Percentiles rank a stretch among this genome's conserved stretches.
Evolutionary conservation across 2,888 invertebrate species (phyloP).

Genomic region (Eupeodes luniger): DNA sequence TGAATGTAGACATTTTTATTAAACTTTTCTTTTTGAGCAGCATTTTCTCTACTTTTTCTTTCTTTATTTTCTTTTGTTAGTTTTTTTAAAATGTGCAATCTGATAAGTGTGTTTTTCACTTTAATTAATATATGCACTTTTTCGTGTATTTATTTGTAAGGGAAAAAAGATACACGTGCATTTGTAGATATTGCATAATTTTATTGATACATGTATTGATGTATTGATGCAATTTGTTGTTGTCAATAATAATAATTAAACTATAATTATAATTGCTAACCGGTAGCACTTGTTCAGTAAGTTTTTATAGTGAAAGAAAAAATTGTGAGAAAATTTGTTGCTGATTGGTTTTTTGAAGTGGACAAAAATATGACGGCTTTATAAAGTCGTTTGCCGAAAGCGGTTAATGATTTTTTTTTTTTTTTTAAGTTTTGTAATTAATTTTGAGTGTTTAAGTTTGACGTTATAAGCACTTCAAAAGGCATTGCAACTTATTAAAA

Average conservation of each 20-base stretch:
- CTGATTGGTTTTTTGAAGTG: not conserved
- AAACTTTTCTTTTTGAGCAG: slow-evolving; percentile 41
- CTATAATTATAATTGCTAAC: not conserved
- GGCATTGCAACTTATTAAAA: not conserved
- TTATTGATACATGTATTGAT: not conserved
- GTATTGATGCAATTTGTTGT: slow-evolving; percentile 12
- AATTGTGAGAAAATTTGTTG: not conserved
- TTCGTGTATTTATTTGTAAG: not conserved
- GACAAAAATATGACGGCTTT: not conserved
- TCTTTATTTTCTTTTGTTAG: not conserved
- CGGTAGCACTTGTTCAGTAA: slow-evolving; percentile 15
- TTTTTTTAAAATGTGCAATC: not conserved
- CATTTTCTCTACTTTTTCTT: slow-evolving; percentile 8
- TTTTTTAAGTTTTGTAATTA: not conserved
- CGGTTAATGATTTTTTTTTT: not conserved
- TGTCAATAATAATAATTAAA: slow-evolving; percentile 28
- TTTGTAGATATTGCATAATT: slow-evolving; percentile 34
- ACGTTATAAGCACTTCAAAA: not conserved
- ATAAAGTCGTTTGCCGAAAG: not conserved
- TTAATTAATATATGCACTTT: slow-evolving; percentile 51
- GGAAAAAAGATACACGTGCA: slow-evolving; percentile 5
- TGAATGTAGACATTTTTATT: not conserved
- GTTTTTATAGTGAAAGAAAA: not conserved
- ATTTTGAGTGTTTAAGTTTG: not conserved
- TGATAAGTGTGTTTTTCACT: slow-evolving; percentile 40